Conservation (phyloP, 1,140 invertebrate genomes). For the Heliothis subflexa region DNA sequence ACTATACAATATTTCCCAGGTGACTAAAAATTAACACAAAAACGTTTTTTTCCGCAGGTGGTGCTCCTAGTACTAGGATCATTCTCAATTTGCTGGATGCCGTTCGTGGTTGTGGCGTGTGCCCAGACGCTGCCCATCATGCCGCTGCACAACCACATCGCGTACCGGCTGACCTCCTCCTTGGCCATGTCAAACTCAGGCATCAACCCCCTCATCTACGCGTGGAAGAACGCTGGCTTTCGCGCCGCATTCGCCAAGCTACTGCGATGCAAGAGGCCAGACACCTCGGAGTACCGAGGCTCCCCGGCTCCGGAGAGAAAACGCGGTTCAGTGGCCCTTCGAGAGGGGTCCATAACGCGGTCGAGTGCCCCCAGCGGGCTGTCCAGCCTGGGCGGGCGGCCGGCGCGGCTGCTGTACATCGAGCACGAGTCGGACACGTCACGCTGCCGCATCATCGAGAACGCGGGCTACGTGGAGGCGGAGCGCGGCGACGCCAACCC, state of each 20-base stretch:
- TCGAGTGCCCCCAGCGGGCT: slow-evolving; percentile 67
- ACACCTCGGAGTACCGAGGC: slow-evolving; percentile 82
- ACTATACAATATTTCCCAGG: too few species aligned
- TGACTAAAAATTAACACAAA: background rate
- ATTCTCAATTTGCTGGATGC: slow-evolving; percentile 92
- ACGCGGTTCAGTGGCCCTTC: slow-evolving; percentile 76
- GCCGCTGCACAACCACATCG: slow-evolving; percentile 83
- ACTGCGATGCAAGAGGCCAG: slow-evolving; percentile 88
- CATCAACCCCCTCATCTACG: slow-evolving; percentile 92
- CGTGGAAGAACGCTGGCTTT: slow-evolving; percentile 93
- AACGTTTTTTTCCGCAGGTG: slow-evolving; percentile 86
- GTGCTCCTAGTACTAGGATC: slow-evolving; percentile 91
- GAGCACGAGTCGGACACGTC: slow-evolving; percentile 74
- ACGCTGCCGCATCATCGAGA: slow-evolving; percentile 83
- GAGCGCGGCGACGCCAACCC: slow-evolving; percentile 79
- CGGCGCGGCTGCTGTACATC: slow-evolving; percentile 74
- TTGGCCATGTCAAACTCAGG: slow-evolving; percentile 91
- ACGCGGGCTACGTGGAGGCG: slow-evolving; percentile 81
- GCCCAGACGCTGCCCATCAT: slow-evolving; percentile 86
- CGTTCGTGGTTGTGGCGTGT: slow-evolving; percentile 90
- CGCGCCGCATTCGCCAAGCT: slow-evolving; percentile 89
- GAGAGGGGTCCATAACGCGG: slow-evolving; percentile 78
- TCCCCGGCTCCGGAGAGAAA: slow-evolving; percentile 78
- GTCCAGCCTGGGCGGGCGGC: slow-evolving; percentile 67
- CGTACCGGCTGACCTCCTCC: slow-evolving; percentile 90